Base-by-base conservation (phyloP, 2,888 invertebrate genomes). In the Agrochola litura region DNA sequence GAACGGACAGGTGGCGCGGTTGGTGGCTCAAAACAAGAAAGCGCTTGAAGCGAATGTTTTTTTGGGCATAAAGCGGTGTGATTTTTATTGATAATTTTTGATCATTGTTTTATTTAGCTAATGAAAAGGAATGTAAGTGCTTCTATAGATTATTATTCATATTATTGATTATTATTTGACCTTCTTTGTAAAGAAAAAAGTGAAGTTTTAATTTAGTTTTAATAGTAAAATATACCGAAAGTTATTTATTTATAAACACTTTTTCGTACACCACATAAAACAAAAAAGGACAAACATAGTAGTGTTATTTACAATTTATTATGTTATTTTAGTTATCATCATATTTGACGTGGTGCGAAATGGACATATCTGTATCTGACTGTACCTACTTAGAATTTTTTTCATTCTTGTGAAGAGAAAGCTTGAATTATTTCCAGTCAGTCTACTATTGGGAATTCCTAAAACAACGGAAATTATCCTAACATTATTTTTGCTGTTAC, bases 1-100 rank as follows among this genome's bases (percentile, higher is more conserved):
- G 85, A 88, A 86, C 89, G 91, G 94, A 95, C 95, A 95, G 95
- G 95, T 95, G 94, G 93, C 93, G 93, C 90, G 92, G 90, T 91
- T 83, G 80, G 25, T 81, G 70, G 65, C 69, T 78, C 76, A 75
- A 71, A 49, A 52, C 71, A 19, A 56, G 8, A 70, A 73, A 87
- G 89, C 89, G 89, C 88, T 91, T 90, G 10, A 79, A 88, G 89
- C 88, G 75, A 86, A 83, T 37, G 8, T 6, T 6, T 19, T 54
- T 69, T 70, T 70, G 1, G 19, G 6, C 8, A 46, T 6, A 65
- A 66, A 86, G 79, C 83, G 54, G 37, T 41, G 0, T 19, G 2
- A 63, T 56, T 73, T 49, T 10, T 70, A n/a, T 58, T 22, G 9
- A 61, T 25, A 25, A 30, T 43, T 61, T 30, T 43, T 22, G 10